Percentiles rank a stretch among this genome's conserved stretches.
Evolutionary conservation across 2,797 vertebrate species (phyloP).

Genomic region (Notolabrus celidotus): DNA sequence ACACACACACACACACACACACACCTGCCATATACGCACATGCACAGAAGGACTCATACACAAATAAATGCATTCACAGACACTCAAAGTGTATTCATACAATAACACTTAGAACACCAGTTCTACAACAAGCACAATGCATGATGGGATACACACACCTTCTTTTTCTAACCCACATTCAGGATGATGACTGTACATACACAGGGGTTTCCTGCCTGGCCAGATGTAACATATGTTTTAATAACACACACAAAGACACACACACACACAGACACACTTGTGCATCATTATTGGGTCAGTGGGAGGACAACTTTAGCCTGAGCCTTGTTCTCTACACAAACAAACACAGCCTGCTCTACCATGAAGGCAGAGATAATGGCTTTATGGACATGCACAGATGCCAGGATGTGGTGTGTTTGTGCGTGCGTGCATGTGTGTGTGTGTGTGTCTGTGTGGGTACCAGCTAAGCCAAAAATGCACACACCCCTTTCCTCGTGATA

Average conservation of each 20-base stretch:
- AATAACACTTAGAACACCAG: constrained; percentile 13
- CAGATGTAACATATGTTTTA: constrained; percentile 45
- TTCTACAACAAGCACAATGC: constrained; percentile 29
- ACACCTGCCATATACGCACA: constrained; percentile 32
- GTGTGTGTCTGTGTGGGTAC: no score
- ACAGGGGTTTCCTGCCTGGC: constrained; percentile 38
- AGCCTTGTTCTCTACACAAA: constrained; percentile 34
- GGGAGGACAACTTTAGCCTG: constrained; percentile 57
- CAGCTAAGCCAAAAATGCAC: no score
- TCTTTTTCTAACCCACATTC: constrained; percentile 31
- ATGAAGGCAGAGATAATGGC: constrained; percentile 1
- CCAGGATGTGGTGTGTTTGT: background rate
- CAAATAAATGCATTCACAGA: constrained; percentile 48
- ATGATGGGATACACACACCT: constrained; percentile 29
- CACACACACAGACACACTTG: constrained; percentile 26
- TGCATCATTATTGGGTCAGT: constrained; percentile 46
- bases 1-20: constrained; percentile 43
- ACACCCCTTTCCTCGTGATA: no score
- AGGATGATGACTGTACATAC: constrained; percentile 11
- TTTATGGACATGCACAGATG: background rate
- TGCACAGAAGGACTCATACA: constrained; percentile 36
- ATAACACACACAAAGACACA: constrained; percentile 21
- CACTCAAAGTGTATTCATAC: constrained; percentile 25
- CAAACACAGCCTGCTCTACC: background rate
- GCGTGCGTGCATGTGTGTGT: background rate